Evolutionary conservation across 2,888 invertebrate species (phyloP), one percentile per base, ranked within the genome.

Genomic region (Trachelus troglodyta): DNA sequence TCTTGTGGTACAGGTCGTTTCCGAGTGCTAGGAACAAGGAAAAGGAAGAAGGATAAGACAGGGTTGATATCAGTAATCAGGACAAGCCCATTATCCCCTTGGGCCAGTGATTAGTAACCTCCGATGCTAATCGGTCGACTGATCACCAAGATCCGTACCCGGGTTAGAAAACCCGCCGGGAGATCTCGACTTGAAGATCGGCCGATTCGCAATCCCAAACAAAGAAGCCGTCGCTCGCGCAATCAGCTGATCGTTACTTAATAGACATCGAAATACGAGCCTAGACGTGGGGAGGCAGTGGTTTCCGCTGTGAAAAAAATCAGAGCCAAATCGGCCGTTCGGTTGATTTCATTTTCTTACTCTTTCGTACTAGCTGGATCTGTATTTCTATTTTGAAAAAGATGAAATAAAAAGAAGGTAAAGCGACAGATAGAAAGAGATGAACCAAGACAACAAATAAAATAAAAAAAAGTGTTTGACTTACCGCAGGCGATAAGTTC

Each of bases 401-500:
- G 4, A 15, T 30, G 15, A 3, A 30, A 35, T 34, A 15, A 15
- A n/a, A 31, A 69, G 35, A 35, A 3, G 35, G 35, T 34, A 69
- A 4, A 34, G 34, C 23, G 0, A 30, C 15, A 12, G 12, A 69
- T 12, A 37, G 69, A 15, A 0, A 12, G 35, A 35, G 12, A 34
- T 11, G 35, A 35, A 35, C 3, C 15, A 34, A 12, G 34, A 56
- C 0, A 37, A 40, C 34, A 75, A 2, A 68, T 23, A 69, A 15
- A 73, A 33, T 74, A 33, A 69, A 30, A 73, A 35, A 73, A 34
- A 34, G 35, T 11, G 15, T 11, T n/a, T 79, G 79, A 94, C 96
- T 95, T 93, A 98, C 98, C 98, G 92, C 95, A 94, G 84, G 94
- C 94, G 90, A 97, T 95, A 84, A 98, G 94, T 91, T 98, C 97